A percentile compares a stretch with the other conserved stretches of the same genome.
Conservation (phyloP, 2,888 invertebrate genomes). For the Tricholauxania praeusta region DNA sequence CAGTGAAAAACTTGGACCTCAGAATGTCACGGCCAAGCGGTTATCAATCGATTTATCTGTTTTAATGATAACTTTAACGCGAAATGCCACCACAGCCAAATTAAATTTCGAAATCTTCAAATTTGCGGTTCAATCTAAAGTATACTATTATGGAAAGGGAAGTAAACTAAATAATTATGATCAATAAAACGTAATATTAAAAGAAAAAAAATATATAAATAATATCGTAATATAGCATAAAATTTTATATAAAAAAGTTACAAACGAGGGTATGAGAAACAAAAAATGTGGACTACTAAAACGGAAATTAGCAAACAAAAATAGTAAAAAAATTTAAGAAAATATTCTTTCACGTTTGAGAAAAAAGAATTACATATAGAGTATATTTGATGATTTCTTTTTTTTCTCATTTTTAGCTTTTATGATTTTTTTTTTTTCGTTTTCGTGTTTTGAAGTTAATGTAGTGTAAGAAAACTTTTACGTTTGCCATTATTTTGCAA, state of each 20-base stretch:
- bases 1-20: no score
- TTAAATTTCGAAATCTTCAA: no score
- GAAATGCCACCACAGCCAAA: no score
- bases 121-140: no score
- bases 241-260: slow-evolving; percentile 32
- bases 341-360: slow-evolving; percentile 5
- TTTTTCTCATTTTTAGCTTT: slow-evolving; percentile 19
- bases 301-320: slow-evolving; percentile 22
- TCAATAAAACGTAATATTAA: slow-evolving; percentile 41
- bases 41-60: no score
- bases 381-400: slow-evolving; percentile 3
- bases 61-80: no score
- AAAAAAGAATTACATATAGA: slow-evolving; percentile 18
- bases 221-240: slow-evolving; percentile 39
- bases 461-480: slow-evolving; percentile 34
- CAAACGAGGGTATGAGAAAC: slow-evolving; percentile 24
- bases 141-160: slow-evolving; percentile 45
- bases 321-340: slow-evolving; percentile 10
- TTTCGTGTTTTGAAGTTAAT: slow-evolving; percentile 1
- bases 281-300: not conserved
- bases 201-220: slow-evolving; percentile 42
- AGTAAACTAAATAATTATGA: slow-evolving; percentile 26
- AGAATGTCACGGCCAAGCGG: no score
- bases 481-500: slow-evolving; percentile 30
- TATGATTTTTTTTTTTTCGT: not conserved